Evolutionary conservation across 2,113 vertebrate species (phyloP), one percentile per base, ranked within the genome.

Genomic region (Lepus americanus): DNA sequence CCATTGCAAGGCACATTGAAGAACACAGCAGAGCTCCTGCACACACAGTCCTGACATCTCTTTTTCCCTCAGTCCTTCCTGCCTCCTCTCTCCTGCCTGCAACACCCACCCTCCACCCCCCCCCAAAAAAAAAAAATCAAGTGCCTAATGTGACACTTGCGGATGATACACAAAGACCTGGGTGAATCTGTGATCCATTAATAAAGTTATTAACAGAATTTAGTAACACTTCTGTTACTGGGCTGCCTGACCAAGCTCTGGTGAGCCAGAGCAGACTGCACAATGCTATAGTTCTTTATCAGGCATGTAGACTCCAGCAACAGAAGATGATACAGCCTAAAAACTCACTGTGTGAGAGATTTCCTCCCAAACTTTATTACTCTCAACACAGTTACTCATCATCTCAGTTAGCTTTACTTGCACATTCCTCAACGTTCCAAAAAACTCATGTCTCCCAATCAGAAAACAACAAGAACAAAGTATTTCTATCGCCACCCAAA

Each of bases 301-400:
- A 72, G 53, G 33, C n/a, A 63, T 22, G 22, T 9, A 27, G 29
- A 84, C 33, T 66, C 74, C 6, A 76, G 31, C 44, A 81, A 81
- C 1, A 85, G 59, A 13, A 78, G 25, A 74, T 22, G 19, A 91
- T 22, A 94, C 19, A 73, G 39, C 25, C 83, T 67, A 63, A 81
- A 88, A 84, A 6, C 77, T 27, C 55, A 36, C 11, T 27, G 44
- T 27, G 9, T 1, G 1, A 95, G 59, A 96, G 87, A 87, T 73
- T 69, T 77, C 80, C 84, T 66, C 73, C 0, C 2, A n/a, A 19
- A 27, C 78, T 85, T 93, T 49, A 77, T 69, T 78, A 83, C 22
- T 89, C 84, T 76, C 95, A 51, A 39, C 74, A 83, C 59, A 93
- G 66, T 67, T 72, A 89, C 27, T 23, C 31, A 87, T 89, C 72